These are phyloP conservation scores for Gymnosoma rotundatum DNA, from an alignment of 2,888 invertebrate genomes.

Conservation along the genomic window DNA sequence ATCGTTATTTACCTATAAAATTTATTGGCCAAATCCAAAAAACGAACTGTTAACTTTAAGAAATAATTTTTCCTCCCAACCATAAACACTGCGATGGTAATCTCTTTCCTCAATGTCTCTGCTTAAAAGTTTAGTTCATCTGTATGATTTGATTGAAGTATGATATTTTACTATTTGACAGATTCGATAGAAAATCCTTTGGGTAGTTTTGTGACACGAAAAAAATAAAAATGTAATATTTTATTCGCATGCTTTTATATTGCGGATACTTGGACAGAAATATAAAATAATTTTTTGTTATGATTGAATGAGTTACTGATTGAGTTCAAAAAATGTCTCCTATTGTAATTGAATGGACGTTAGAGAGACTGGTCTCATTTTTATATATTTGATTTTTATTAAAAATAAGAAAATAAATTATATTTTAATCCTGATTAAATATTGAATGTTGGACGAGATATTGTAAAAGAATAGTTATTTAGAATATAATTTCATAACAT, in stretches of 20 bases:
- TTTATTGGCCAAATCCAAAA: too few species aligned
- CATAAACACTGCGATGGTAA: background rate
- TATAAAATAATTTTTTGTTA: conserved; percentile 56
- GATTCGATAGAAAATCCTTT: conserved; percentile 76
- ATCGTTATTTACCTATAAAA: too few species aligned
- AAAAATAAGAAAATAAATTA: conserved; percentile 29
- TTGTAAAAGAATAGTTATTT: background rate
- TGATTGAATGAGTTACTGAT: conserved; percentile 71
- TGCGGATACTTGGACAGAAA: conserved; percentile 49
- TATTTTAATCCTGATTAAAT: conserved; percentile 63
- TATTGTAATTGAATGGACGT: conserved; percentile 51
- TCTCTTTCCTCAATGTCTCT: background rate
- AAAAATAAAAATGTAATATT: conserved; percentile 40
- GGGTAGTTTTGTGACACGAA: conserved; percentile 62
- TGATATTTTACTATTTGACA: conserved; percentile 77
- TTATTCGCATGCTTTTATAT: conserved; percentile 39
- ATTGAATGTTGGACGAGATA: conserved; percentile 7
- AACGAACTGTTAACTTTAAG: background rate
- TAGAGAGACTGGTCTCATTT: conserved; percentile 11
- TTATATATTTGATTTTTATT: conserved; percentile 22
- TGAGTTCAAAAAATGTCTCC: conserved; percentile 58
- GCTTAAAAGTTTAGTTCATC: conserved; percentile 55
- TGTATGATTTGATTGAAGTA: conserved; percentile 75
- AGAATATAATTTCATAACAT: too few species aligned
- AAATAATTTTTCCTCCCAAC: background rate